These are phyloP conservation scores for Itoplectis maculator DNA, from an alignment of 2,888 invertebrate genomes.

Conservation along the genomic window DNA sequence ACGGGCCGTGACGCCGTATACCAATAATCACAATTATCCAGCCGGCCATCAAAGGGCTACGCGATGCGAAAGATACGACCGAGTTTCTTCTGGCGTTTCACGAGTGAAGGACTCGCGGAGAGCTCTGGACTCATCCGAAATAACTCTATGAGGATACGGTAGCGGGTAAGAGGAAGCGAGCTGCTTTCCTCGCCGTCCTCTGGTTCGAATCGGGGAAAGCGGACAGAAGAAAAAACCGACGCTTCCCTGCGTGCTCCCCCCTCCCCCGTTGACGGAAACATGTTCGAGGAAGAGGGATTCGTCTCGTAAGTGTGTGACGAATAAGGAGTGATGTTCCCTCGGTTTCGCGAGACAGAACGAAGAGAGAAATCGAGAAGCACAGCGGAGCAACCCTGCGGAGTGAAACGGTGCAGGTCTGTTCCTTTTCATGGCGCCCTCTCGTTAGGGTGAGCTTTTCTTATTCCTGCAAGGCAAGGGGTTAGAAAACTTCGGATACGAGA, in stretches of 20 bases:
- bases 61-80: constrained; percentile 42
- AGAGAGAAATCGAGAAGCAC: constrained; percentile 35
- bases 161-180: constrained; percentile 23
- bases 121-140: constrained; percentile 26
- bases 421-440: constrained; percentile 37
- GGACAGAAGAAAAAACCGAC: constrained; percentile 32
- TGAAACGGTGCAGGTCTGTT: constrained; percentile 33
- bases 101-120: constrained; percentile 29
- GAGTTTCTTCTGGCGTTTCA: constrained; percentile 49
- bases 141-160: constrained; percentile 22
- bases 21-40: constrained; percentile 71
- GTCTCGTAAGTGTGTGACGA: constrained; percentile 64
- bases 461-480: constrained; percentile 65
- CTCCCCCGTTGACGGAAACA: constrained; percentile 35
- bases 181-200: constrained; percentile 55
- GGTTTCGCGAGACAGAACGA: constrained; percentile 51
- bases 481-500: constrained; percentile 37
- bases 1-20: constrained; percentile 60
- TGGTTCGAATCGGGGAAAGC: constrained; percentile 25
- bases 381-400: background rate
- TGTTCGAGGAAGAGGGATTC: constrained; percentile 46
- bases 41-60: constrained; percentile 66
- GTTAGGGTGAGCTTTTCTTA: constrained; percentile 48
- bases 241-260: constrained; percentile 9
- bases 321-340: constrained; percentile 70